Base-by-base conservation (phyloP, 2,113 vertebrate species). In the Cololabis saira region DNA sequence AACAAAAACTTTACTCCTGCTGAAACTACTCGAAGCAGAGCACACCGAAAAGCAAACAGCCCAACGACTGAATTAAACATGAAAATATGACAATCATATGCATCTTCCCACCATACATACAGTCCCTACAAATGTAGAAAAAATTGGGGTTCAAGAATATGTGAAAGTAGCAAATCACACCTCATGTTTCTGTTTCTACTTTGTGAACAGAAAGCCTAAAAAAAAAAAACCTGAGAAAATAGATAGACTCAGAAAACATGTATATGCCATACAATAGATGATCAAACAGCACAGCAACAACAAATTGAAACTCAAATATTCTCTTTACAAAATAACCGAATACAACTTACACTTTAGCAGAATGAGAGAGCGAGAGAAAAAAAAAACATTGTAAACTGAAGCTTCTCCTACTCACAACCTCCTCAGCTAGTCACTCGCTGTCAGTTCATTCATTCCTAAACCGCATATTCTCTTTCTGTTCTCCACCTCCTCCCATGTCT, bases 371-470 rank as follows among this genome's bases (percentile, higher is more conserved):
- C 5, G 2, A 15, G 0, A 44, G 21, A 10, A n/a, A 61, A 15
- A 1, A 44, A 21, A 6, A n/a, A 61, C 12, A 53, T 48, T 53
- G 48, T 51, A 12, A 54, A 42, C 44, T 19, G 51, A 61, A 21
- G 3, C 27, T 57, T 65, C 52, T 65, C n/a, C 22, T 37, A 37
- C 33, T 64, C 53, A 51, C 57, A 61, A 18, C 37, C 3, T n/a
- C 19, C 33, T n/a, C 37, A 64, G 54, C 30, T 42, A 49, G 45
- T 30, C 45, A 19, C 47, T 67, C 55, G 30, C 24, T 51, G 62
- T 56, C 66, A 67, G 37, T 48, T 70, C 59, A 71, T 76, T 63
- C 61, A 45, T 50, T 57, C 24, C 61, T 73, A 41, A 57, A 61
- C 53, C 37, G 45, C 58, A 53, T 41, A 67, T 48, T 54, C 71